Evolutionary conservation across 2,113 vertebrate genomes (phyloP).

Genomic region (Melanerpes aurifrons): DNA sequence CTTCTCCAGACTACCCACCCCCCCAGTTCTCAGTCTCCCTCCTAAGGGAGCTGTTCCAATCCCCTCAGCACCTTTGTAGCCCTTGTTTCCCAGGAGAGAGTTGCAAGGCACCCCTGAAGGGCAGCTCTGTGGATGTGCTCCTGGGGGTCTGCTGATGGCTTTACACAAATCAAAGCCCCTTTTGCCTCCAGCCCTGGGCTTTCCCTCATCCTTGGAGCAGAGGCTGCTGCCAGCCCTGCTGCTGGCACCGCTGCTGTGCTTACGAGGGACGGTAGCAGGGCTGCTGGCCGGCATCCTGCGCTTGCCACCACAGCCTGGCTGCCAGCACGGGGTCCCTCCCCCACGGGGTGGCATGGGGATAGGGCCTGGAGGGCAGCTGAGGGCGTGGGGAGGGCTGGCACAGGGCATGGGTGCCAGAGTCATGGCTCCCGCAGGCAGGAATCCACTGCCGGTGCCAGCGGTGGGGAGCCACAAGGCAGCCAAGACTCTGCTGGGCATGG

Average conservation of each 20-base stretch:
- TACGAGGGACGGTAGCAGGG: not conserved
- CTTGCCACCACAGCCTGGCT: not conserved
- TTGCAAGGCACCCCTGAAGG: not conserved
- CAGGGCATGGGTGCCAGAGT: not conserved
- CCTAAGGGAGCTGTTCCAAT: too few species aligned
- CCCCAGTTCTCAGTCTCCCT: too few species aligned
- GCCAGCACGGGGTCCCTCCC: fast-evolving
- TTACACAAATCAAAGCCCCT: not conserved
- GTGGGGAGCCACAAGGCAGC: not conserved
- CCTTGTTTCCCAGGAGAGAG: not conserved
- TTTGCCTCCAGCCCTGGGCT: not conserved
- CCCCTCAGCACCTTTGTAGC: too few species aligned
- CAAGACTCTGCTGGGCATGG: not conserved
- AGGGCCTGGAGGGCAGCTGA: not conserved
- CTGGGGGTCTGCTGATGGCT: not conserved
- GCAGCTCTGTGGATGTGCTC: not conserved
- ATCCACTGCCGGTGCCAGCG: not conserved
- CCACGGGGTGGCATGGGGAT: fast-evolving
- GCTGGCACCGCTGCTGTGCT: not conserved
- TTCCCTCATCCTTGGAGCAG: not conserved
- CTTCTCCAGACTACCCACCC: too few species aligned
- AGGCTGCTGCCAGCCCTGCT: fast-evolving
- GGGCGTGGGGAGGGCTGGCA: not conserved
- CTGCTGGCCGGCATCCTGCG: fast-evolving
- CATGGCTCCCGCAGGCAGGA: not conserved